Conservation (phyloP, 2,113 vertebrate species). For the Murina feae region DNA sequence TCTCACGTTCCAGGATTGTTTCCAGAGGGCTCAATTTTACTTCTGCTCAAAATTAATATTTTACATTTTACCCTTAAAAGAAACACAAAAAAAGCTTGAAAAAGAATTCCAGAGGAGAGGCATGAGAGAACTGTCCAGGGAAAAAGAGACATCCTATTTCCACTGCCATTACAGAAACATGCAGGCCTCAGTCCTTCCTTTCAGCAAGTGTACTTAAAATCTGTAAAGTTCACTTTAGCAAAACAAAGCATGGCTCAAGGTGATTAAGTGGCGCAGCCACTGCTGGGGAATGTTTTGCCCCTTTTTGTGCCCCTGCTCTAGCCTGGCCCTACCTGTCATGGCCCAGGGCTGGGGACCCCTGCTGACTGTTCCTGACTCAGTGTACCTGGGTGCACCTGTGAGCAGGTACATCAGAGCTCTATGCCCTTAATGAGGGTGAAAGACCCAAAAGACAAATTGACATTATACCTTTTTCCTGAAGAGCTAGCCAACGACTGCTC, state of each 20-base stretch:
- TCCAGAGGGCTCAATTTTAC: conserved; percentile 81
- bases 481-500: not conserved
- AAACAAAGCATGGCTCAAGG: conserved; percentile 74
- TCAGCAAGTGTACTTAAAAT: conserved; percentile 65
- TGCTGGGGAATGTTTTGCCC: conserved; percentile 33
- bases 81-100: conserved; percentile 44
- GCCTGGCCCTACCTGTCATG: accelerated
- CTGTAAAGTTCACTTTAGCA: conserved; percentile 74
- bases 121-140: not conserved
- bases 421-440: not conserved
- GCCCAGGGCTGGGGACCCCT: not conserved
- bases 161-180: conserved; percentile 22
- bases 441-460: not conserved
- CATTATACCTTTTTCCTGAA: not conserved
- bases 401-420: accelerated
- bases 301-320: not conserved
- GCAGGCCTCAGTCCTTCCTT: conserved; percentile 67
- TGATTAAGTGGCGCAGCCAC: conserved; percentile 69
- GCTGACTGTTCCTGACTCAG: accelerated
- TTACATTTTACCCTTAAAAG: conserved; percentile 69
- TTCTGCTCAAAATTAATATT: conserved; percentile 82
- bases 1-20: conserved; percentile 77
- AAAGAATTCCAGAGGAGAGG: not conserved
- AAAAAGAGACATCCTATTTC: conserved; percentile 64
- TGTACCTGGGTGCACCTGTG: accelerated